Evolutionary conservation across 2,113 vertebrate species (phyloP).

Genomic region (human): DNA sequence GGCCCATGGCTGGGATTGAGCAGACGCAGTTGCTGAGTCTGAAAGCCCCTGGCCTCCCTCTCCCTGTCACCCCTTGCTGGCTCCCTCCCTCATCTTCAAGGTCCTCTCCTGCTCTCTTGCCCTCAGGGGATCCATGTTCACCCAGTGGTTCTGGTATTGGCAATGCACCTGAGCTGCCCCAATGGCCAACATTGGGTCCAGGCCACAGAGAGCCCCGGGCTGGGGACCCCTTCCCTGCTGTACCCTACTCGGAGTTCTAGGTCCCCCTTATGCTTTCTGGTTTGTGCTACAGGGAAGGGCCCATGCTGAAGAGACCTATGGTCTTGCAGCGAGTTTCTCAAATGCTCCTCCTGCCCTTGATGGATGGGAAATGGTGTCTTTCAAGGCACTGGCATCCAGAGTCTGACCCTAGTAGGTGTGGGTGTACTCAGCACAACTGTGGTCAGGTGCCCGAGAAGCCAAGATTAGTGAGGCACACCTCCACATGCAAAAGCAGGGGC

Average conservation of each 20-base stretch:
- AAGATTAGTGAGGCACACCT: background rate
- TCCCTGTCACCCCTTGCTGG: too few species aligned
- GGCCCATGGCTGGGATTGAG: background rate
- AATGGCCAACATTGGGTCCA: fast-evolving
- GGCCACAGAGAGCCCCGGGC: background rate
- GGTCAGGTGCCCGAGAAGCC: background rate
- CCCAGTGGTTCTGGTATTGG: background rate
- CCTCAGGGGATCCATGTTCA: background rate
- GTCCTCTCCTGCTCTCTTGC: background rate
- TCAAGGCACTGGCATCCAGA: background rate
- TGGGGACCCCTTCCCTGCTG: background rate
- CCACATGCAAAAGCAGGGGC: background rate
- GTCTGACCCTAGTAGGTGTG: background rate
- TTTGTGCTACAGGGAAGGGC: constrained; percentile 21
- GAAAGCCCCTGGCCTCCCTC: background rate
- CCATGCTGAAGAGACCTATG: background rate
- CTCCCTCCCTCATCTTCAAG: too few species aligned
- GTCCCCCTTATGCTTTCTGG: background rate
- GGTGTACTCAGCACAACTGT: background rate
- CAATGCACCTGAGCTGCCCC: background rate
- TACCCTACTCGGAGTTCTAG: background rate
- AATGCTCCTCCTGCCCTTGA: background rate
- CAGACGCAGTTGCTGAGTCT: fast-evolving
- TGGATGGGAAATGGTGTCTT: constrained; percentile 10
- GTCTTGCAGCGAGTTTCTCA: background rate